Evolutionary conservation across 2,113 vertebrate species (phyloP), one percentile per base, ranked within the genome.

Genomic region (Notarius quadriscutis): DNA sequence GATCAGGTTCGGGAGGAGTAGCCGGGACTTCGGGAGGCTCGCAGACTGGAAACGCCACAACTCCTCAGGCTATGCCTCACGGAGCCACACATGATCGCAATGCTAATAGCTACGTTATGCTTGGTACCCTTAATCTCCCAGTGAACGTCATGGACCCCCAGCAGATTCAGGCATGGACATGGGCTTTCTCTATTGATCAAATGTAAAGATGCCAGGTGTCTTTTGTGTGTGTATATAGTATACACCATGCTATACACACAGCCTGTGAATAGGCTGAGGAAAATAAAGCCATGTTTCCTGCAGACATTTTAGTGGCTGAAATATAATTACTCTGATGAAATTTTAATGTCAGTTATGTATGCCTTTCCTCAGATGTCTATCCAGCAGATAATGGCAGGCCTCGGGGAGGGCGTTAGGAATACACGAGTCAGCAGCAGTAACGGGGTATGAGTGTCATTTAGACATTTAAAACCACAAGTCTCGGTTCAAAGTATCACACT

Each of bases 51-150:
- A 88, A 74, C 41, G 17, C 94, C 55, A 91, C 95, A 3, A 94
- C 94, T 65, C 83, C 87, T 87, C 89, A 90, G 83, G 85, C 85
- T 7, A 83, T 92, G 1, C 91, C 95, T 34, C 96, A 95, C 62
- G 93, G 96, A 71, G 91, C 94, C 34, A 95, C 96, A 27, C 97
- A 97, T 2, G 97, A 98, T 90, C 96, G 97, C 87, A 98, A 97
- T 18, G 97, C 96, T 83, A 98, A 98, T 95, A 97, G 96, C 95
- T 98, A 98, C 65, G 97, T 98, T 51, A 98, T 98, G 97, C 96
- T 98, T 60, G 97, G 97, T 87, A 97, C 97, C 82, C 97, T 98
- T 93, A 98, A 98, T 93, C 94, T 98, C 57, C 97, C 97, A 9
- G 96, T 97, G 89, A 98, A 97, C 92, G 93, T 96, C 88, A 96